A percentile compares a stretch with the other conserved stretches of the same genome.
Conservation (phyloP, 2,888 invertebrate species). For the Melangyna quadrimaculata region DNA sequence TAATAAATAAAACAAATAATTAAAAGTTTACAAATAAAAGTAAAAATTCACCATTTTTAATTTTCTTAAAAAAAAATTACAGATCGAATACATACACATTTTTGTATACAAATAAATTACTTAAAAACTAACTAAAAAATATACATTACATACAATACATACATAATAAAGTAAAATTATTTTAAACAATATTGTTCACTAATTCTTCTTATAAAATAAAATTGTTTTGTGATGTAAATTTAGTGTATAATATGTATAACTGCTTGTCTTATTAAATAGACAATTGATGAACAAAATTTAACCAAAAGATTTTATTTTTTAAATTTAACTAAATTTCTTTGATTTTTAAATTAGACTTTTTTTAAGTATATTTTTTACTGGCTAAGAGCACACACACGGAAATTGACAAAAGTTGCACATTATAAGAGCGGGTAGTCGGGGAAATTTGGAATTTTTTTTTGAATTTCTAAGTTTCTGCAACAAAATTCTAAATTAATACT, state of each 20-base stretch:
- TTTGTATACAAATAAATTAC: constrained; percentile 70
- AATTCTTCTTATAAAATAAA: too few species aligned
- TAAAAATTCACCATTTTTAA: constrained; percentile 36
- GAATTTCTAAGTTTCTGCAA: background rate
- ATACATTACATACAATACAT: background rate
- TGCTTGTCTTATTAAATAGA: constrained; percentile 20
- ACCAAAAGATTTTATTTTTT: too few species aligned
- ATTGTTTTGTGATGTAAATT: constrained; percentile 70
- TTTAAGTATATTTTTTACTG: background rate
- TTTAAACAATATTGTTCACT: too few species aligned
- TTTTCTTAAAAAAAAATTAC: constrained; percentile 45
- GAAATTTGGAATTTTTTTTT: background rate
- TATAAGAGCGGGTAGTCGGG: background rate
- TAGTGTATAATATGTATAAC: constrained; percentile 34
- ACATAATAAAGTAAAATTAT: too few species aligned
- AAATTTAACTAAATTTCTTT: background rate
- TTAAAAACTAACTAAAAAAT: constrained; percentile 48
- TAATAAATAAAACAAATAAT: background rate
- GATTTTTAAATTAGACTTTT: background rate
- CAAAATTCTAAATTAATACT: background rate
- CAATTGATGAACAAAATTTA: background rate
- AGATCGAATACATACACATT: constrained; percentile 50
- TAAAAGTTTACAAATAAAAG: constrained; percentile 18
- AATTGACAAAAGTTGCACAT: constrained; percentile 63
- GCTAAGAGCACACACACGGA: constrained; percentile 33